Evolutionary conservation across 2,888 invertebrate genomes (phyloP).

Genomic region (Drosophila leonis): DNA sequence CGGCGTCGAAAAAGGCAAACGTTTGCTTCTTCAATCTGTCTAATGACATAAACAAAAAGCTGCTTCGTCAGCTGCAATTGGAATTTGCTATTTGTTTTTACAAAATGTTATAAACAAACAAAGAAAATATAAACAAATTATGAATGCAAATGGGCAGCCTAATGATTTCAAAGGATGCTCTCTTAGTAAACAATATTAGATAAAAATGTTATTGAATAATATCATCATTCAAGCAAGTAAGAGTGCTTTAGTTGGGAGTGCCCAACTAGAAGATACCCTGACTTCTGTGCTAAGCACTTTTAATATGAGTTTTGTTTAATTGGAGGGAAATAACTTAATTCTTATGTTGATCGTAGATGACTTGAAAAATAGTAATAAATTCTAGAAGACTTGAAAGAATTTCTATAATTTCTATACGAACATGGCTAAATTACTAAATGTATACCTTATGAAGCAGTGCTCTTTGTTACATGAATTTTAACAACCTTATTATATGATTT

Average conservation of each 20-base stretch:
- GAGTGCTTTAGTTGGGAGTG: not conserved
- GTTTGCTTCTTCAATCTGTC: conserved; percentile 28
- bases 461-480: not conserved
- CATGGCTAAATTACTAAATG: not conserved
- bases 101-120: conserved; percentile 12
- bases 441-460: not conserved
- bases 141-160: conserved; percentile 10
- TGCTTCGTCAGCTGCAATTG: conserved; percentile 43
- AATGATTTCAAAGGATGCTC: conserved; percentile 1
- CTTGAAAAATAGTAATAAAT: no score
- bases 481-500: not conserved
- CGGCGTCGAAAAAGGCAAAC: conserved; percentile 29
- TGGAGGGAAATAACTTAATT: no score
- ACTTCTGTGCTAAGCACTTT: not conserved
- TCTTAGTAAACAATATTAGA: not conserved
- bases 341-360: no score
- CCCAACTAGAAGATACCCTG: not conserved
- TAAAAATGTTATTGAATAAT: not conserved
- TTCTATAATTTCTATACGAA: no score
- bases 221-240: not conserved
- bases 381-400: no score
- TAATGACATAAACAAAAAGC: conserved; percentile 65
- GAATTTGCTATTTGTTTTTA: conserved; percentile 29
- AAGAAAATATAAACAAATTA: conserved; percentile 20
- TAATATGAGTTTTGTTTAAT: no score